These are phyloP conservation scores for Drosophila chauvacae DNA, from an alignment of 1,140 invertebrate species.

Conservation along the genomic window DNA sequence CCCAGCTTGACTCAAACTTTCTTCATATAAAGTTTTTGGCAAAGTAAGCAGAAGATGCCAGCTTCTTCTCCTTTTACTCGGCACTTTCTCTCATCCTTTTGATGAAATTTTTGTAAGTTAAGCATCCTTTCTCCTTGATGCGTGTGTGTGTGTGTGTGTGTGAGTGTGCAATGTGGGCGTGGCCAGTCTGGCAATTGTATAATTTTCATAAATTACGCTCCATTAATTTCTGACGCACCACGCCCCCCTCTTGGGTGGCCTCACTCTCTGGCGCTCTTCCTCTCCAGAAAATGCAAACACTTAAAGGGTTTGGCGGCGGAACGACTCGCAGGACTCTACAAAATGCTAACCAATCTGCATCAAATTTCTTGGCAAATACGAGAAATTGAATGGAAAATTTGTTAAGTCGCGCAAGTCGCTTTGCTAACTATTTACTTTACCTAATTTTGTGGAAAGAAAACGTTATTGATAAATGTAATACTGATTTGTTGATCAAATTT, in stretches of 20 bases:
- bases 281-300: constrained; percentile 42
- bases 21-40: constrained; percentile 64
- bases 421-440: not conserved
- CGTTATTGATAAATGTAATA: not conserved
- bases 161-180: constrained; percentile 41
- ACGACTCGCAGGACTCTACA: constrained; percentile 18
- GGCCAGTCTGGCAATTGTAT: constrained; percentile 60
- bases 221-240: constrained; percentile 55
- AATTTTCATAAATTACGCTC: constrained; percentile 65
- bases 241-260: not conserved
- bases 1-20: constrained; percentile 46
- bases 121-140: not conserved
- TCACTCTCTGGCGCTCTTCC: not conserved
- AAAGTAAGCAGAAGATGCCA: constrained; percentile 61
- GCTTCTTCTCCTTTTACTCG: constrained; percentile 11
- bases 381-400: constrained; percentile 28
- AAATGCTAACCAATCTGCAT: constrained; percentile 26
- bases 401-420: constrained; percentile 1
- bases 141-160: not conserved
- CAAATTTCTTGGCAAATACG: constrained; percentile 18
- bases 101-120: constrained; percentile 47
- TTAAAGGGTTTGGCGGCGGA: constrained; percentile 14
- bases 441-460: not conserved
- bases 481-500: not conserved
- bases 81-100: constrained; percentile 10